Evolutionary conservation across 2,888 invertebrate species (phyloP), one percentile per base, ranked within the genome.

Genomic region (Perdita meconis): DNA sequence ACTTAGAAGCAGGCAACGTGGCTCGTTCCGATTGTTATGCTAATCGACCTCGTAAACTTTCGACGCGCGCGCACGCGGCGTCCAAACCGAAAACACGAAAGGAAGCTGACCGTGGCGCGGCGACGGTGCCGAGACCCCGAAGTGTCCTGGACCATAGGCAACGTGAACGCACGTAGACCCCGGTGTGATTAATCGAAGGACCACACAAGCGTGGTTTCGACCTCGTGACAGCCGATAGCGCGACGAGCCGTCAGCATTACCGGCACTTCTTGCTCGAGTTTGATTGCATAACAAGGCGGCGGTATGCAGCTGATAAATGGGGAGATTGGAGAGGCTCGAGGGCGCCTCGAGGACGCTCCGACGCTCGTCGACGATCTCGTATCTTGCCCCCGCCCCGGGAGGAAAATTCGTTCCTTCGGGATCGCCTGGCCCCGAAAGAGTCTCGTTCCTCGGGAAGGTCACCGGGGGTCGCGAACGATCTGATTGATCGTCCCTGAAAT

Each of bases 401-500:
- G 0, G 16, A n/a, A 60, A 26, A 55, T 65, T 36, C 44, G 67
- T 16, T 10, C 47, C 19, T 57, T 38, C 56, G 66, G 56, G 66
- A 56, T 68, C 55, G 82, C 42, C 38, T 47, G 24, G 55, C 38
- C 12, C 55, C 47, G 13, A 10, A 61, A 64, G 63, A 66, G 63
- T 69, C 73, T 75, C 50, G 70, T 67, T 64, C 59, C 53, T 50
- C n/a, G 56, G 75, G 30, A 63, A 76, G 76, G 76, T 79, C 76
- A 70, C n/a, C n/a, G 47, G 64, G 30, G 80, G 80, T 80, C 71
- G 81, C 38, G 57, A 51, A 69, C 42, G 50, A 66, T 30, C 53
- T 81, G 84, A 83, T 84, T 42, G 84, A 83, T 83, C 50, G 74
- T 55, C 64, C 19, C 61, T 73, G 66, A 55, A 81, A 50, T 72